phyloP scores from a whole-genome alignment of 1,140 invertebrate species.

The Copidosoma floridanum region DNA sequence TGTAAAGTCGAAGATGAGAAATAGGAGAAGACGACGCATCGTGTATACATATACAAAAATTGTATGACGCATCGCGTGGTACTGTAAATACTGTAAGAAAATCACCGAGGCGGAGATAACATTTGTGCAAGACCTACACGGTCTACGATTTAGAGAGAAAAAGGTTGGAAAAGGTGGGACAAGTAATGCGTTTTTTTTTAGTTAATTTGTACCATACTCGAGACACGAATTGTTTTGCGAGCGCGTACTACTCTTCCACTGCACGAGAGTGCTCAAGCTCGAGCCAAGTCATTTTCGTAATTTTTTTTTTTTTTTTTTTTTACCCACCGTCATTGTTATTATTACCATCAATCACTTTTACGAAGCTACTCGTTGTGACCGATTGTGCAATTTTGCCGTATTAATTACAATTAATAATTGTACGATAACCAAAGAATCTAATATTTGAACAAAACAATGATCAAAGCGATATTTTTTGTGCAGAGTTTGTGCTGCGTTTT shows the following conservation, averaged over 20 bases:
- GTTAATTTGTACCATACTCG: neutral
- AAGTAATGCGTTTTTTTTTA: neutral
- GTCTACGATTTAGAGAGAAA: too few relatives aligned
- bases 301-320: too few relatives aligned
- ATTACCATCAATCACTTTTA: neutral
- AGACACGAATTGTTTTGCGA: neutral
- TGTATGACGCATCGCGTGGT: slow-evolving; percentile 14
- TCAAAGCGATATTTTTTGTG: neutral
- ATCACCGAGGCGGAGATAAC: too few relatives aligned
- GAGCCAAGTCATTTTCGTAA: too few relatives aligned
- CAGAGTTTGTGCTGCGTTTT: neutral
- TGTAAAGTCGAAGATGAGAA: neutral
- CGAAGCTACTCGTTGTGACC: slow-evolving; percentile 1
- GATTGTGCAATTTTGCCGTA: slow-evolving; percentile 2
- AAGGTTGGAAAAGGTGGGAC: too few relatives aligned
- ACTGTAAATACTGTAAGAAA: slow-evolving; percentile 49
- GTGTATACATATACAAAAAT: neutral
- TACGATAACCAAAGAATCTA: slow-evolving; percentile 4
- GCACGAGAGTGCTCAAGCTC: too few relatives aligned
- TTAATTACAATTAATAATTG: slow-evolving; percentile 17
- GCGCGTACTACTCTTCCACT: neutral
- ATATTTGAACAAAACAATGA: slow-evolving; percentile 1
- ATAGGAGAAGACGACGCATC: slow-evolving; percentile 25
- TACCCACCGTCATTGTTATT: too few relatives aligned
- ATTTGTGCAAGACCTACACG: too few relatives aligned